Percentiles rank a stretch among this genome's conserved stretches.
Conservation (phyloP, 2,113 vertebrate genomes). For the Stercorarius parasiticus region DNA sequence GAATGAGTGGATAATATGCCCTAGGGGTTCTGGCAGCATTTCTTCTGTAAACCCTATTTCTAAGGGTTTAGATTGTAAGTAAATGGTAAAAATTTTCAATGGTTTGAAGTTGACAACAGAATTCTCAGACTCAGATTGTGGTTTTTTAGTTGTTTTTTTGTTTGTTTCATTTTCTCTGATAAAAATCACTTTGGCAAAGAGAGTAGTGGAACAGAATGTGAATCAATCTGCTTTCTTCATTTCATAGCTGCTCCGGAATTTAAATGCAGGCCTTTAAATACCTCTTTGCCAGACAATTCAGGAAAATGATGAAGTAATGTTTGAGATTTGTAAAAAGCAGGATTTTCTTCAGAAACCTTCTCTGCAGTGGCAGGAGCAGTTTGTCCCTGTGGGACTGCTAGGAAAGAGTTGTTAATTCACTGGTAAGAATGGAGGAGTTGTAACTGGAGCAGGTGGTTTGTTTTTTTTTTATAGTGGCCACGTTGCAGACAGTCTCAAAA, state of each 20-base stretch:
- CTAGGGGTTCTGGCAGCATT: neutral
- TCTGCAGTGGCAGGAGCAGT: neutral
- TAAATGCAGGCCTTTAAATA: conserved; percentile 21
- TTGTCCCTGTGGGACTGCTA: neutral
- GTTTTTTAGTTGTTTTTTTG: neutral
- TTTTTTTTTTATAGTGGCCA: neutral
- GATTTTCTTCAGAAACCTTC: neutral
- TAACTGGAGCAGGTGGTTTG: neutral
- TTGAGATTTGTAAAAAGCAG: neutral
- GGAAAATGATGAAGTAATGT: conserved; percentile 4
- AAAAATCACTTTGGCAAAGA: conserved; percentile 49
- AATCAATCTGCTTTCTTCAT: conserved; percentile 54
- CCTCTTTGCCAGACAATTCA: conserved; percentile 1
- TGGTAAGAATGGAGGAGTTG: neutral
- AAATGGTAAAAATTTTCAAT: neutral
- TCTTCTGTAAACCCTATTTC: neutral
- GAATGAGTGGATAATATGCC: neutral
- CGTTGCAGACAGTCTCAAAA: neutral
- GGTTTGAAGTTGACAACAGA: neutral
- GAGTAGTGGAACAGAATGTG: conserved; percentile 32
- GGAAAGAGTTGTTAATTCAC: neutral
- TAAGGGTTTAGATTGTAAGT: neutral
- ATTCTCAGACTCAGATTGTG: neutral
- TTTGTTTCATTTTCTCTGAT: neutral
- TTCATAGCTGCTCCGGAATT: neutral